Conservation (phyloP, 2,113 vertebrate genomes). For the Hyla sarda region DNA sequence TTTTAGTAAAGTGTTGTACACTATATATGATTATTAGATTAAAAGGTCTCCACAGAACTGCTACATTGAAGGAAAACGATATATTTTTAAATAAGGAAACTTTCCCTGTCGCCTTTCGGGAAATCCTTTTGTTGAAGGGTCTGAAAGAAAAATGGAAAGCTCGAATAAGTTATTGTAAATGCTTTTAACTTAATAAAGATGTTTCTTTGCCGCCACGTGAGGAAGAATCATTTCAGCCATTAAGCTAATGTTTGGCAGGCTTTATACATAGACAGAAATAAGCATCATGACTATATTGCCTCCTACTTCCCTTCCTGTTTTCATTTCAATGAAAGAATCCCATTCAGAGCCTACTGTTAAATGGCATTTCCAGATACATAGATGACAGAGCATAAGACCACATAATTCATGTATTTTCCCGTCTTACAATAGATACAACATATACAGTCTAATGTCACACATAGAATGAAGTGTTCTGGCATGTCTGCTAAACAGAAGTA, state of each 20-base stretch:
- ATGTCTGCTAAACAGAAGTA: background rate
- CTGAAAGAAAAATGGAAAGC: conserved; percentile 72
- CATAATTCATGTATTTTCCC: conserved; percentile 71
- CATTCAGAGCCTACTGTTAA: conserved; percentile 68
- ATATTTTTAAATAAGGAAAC: conserved; percentile 28
- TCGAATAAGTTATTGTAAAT: conserved; percentile 61
- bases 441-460: conserved; percentile 21
- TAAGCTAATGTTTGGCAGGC: conserved; percentile 67
- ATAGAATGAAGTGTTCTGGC: conserved; percentile 35
- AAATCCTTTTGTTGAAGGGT: conserved; percentile 71
- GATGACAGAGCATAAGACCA: conserved; percentile 68
- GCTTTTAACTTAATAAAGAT: conserved; percentile 76
- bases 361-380: conserved; percentile 66
- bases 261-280: conserved; percentile 70
- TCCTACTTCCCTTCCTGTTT: conserved; percentile 74
- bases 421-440: conserved; percentile 65
- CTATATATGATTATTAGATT: background rate
- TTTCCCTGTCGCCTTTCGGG: conserved; percentile 66
- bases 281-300: conserved; percentile 65
- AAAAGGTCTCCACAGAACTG: background rate
- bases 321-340: conserved; percentile 71
- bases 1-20: background rate
- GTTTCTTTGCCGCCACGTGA: conserved; percentile 65
- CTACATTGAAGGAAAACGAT: conserved; percentile 1
- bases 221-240: conserved; percentile 69